A percentile compares a stretch with the other conserved stretches of the same genome.
phyloP scores from a whole-genome alignment of 2,113 vertebrate species.

The Hemiprocne comata region DNA sequence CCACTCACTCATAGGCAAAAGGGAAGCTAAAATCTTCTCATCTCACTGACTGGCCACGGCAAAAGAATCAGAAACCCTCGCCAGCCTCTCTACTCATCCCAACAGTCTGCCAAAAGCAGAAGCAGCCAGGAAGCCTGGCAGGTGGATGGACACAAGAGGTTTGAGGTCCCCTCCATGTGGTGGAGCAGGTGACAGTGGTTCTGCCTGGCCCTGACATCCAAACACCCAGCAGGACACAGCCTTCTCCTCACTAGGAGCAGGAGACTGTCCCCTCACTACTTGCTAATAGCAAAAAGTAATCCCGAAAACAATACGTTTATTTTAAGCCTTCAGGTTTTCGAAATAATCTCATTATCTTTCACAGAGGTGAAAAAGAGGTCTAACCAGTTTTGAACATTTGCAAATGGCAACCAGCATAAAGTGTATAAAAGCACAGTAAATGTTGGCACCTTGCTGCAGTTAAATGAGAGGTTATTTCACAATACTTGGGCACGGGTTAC shows the following conservation, averaged over 20 bases:
- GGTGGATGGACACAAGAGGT: background rate
- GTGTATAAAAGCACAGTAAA: background rate
- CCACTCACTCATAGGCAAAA: background rate
- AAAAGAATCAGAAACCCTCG: background rate
- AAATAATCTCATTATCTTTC: background rate
- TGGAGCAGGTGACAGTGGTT: rapidly evolving
- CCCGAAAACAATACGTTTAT: rapidly evolving
- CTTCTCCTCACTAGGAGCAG: rapidly evolving
- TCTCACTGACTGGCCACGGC: background rate
- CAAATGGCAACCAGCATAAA: background rate
- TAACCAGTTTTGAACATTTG: background rate
- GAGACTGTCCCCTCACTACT: background rate
- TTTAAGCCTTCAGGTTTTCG: background rate
- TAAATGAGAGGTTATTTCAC: background rate
- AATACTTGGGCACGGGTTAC: background rate
- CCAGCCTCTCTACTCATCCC: background rate
- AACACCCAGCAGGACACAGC: background rate
- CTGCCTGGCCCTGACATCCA: background rate
- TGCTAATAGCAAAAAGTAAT: background rate
- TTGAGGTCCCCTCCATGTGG: rapidly evolving
- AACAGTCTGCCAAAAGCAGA: background rate
- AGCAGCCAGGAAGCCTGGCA: background rate
- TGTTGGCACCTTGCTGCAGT: background rate
- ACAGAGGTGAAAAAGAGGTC: background rate
- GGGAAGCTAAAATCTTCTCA: background rate